Evolutionary conservation across 2,888 invertebrate species (phyloP), one percentile per base, ranked within the genome.

Genomic region (Nysson spinosus): DNA sequence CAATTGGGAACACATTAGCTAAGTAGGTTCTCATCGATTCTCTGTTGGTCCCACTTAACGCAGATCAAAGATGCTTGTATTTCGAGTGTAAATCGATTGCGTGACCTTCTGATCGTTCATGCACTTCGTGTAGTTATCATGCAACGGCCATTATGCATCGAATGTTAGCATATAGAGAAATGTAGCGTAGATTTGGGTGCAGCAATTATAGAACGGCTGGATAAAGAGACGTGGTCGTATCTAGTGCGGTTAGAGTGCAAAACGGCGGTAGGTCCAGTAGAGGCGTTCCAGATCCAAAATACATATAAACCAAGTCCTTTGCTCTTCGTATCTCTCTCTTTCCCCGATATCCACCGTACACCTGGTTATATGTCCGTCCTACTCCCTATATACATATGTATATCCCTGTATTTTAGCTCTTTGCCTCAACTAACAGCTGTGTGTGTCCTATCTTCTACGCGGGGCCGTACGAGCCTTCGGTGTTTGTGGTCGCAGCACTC

Each of bases 161-260:
- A 28, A 52, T 40, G 17, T 42, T 47, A 17, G 17, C 46, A 3
- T 40, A 24, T 19, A 19, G 35, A 17, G 39, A 28, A 26, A 58
- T 39, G 40, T 34, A 35, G 34, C 24, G 20, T 20, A 22, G 58
- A 35, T 63, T 62, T 57, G n/a, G 55, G 46, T 47, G 52, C 16
- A 17, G 70, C 60, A 77, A 75, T 75, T 75, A 75, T 77, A 60
- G 67, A 49, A 28, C 63, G 47, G 61, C 61, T 55, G 62, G 69
- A 69, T 69, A 76, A 72, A 60, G 56, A 57, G 58, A 34, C 44
- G 51, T 55, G 43, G 44, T 67, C 61, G 40, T 77, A 77, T 75
- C 62, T 54, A n/a, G n/a, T n/a, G n/a, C n/a, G 68, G 68, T 63
- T 65, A 56, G 26, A 20, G 61, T 28, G 40, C 34, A 51, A 58